Base-by-base conservation (phyloP, 2,797 vertebrate species). In the Harpagifer antarcticus region DNA sequence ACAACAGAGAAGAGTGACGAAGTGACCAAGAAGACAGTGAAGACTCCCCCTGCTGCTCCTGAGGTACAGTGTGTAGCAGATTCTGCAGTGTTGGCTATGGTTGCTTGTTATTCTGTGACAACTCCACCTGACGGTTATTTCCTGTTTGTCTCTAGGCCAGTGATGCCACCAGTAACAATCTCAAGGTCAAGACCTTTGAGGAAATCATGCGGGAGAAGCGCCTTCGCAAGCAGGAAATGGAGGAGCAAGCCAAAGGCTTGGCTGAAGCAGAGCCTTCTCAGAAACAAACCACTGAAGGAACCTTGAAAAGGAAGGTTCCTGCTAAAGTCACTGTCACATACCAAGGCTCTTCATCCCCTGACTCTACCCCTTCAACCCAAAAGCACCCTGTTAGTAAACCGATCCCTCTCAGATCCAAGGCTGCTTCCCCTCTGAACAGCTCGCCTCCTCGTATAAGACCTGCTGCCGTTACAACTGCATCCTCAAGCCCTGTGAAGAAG, bases 151-250 rank as follows among this genome's bases (percentile, higher is more conserved):
- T 83, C 3, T 31, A 94, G 92, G 33, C 58, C 4, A 9, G 2
- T 5, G 19, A 78, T 37, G n/a, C 75, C 50, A 55, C 76, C 2
- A 67, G 67, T 44, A 86, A 88, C 4, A 81, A 82, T 14, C 84
- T 96, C 56, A 95, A 95, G 69, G 96, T 96, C 48, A 98, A 97
- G 91, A 97, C 93, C 48, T 95, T 96, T 68, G 96, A 98, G 47
- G 97, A 97, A 81, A 95, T 96, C 68, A 93, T 95, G 93, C 93
- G 80, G 62, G 97, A 98, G 85, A 98, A 98, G 57, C 93, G 87
- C 2, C 91, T 95, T 2, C 94, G 95, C 45, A 96, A 93, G 42
- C 94, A 94, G 4, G 93, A 90, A 11, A 49, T 81, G 89, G 95
- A 84, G 37, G 90, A 90, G 5, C 86, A 82, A 13, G 89, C 89